Conservation (phyloP, 2,888 invertebrate genomes). For the Drosophila villosipedis region DNA sequence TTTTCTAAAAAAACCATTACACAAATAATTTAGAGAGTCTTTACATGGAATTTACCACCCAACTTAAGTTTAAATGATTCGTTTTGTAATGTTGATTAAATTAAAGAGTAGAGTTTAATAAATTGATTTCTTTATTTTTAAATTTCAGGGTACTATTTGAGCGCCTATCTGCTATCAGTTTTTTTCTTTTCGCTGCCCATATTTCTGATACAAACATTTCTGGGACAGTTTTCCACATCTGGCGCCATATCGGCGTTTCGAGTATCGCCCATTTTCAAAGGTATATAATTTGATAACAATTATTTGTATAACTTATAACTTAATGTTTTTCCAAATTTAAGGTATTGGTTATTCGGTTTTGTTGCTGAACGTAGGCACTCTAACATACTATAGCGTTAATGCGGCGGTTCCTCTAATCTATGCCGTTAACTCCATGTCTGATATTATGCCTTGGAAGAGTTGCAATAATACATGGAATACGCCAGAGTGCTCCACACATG, state of each 20-base stretch:
- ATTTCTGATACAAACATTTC: conserved; percentile 93
- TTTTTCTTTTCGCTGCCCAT: conserved; percentile 88
- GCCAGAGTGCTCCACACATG: conserved; percentile 77
- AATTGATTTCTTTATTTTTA: neutral
- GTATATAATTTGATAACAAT: conserved; percentile 85
- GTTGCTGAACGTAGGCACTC: conserved; percentile 92
- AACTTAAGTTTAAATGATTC: neutral
- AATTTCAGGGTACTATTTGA: conserved; percentile 74
- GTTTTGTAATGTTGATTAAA: neutral
- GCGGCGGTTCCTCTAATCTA: conserved; percentile 94
- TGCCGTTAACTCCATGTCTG: conserved; percentile 89
- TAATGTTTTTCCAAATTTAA: conserved; percentile 25
- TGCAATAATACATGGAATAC: conserved; percentile 94
- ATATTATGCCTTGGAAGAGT: conserved; percentile 91
- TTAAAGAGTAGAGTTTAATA: neutral
- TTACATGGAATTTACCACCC: neutral
- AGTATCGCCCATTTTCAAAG: conserved; percentile 94
- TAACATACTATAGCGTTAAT: conserved; percentile 93
- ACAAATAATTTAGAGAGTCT: neutral
- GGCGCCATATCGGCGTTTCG: conserved; percentile 93
- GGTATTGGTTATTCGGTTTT: conserved; percentile 89
- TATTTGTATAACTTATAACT: neutral
- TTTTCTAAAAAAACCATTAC: neutral
- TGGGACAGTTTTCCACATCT: conserved; percentile 94
- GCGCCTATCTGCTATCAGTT: conserved; percentile 76